Evolutionary conservation across 2,888 invertebrate species (phyloP), one percentile per base, ranked within the genome.

Genomic region (Eubasilissa splendida): DNA sequence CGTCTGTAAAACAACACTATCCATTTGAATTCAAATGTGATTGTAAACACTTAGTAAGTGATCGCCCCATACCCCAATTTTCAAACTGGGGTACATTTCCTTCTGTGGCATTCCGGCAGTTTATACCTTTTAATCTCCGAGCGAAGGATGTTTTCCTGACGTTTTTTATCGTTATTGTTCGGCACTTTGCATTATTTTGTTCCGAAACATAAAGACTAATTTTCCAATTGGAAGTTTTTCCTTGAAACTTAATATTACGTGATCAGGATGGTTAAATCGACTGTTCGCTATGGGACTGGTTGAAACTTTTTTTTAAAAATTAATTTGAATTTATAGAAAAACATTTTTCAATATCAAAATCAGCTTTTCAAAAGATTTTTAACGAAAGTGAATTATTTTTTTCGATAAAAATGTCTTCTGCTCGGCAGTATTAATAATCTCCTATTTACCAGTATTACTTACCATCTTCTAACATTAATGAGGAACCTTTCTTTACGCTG

Each of bases 41-140:
- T 70, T 54, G 70, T 70, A 54, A 70, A 70, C 70, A 70, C 54
- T 70, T 70, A 70, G 70, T 54, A 70, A 70, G 53, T 70, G 70
- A 70, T 70, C 22, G 70, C 70, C 31, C 12, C 53, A 54, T 31
- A 54, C 54, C 70, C 70, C 58, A 50, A 42, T 59, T 59, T 42
- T 53, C 52, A 76, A 63, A 76, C 12, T 58, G 52, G 53, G 63
- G 80, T 78, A 77, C 78, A 80, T 68, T 82, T 80, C 74, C 60
- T 80, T 73, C 77, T 77, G 79, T 77, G 83, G 81, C 77, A 81
- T 76, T 66, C 79, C 74, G 54, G 73, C 80, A 80, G 81, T 83
- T 83, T 83, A 83, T 83, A 77, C 79, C 76, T 83, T 83, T 83
- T 83, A 83, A 83, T 83, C 83, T 83, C 79, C 83, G 81, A 81